Evolutionary conservation across 2,888 invertebrate species (phyloP).

Genomic region (Zeuzera pyrina): DNA sequence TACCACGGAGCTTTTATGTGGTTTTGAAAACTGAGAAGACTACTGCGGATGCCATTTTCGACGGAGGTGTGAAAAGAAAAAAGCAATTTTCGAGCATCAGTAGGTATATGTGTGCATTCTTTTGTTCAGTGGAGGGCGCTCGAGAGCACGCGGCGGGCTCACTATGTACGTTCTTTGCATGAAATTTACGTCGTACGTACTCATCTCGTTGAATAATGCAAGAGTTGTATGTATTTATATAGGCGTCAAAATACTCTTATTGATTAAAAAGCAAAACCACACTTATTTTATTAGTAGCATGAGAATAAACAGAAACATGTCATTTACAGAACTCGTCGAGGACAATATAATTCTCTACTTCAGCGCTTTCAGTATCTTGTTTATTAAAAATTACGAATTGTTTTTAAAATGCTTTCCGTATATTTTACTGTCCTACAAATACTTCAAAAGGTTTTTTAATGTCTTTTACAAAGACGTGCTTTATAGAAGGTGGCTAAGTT

Average conservation of each 20-base stretch:
- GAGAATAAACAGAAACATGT: neutral
- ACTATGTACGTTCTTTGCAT: too few relatives aligned
- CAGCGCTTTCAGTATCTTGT: too few relatives aligned
- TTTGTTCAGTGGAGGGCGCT: constrained; percentile 41
- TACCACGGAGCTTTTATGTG: constrained; percentile 25
- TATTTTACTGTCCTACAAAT: too few relatives aligned
- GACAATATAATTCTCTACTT: neutral
- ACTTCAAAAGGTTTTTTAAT: too few relatives aligned
- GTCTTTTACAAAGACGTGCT: too few relatives aligned
- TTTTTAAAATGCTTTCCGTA: too few relatives aligned
- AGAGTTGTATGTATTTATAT: too few relatives aligned
- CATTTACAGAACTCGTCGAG: neutral
- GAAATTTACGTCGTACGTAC: constrained; percentile 18
- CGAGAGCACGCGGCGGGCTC: constrained; percentile 25
- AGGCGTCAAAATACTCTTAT: too few relatives aligned
- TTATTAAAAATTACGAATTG: too few relatives aligned
- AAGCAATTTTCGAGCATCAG: constrained; percentile 38
- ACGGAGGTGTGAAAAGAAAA: constrained; percentile 38
- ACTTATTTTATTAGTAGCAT: too few relatives aligned
- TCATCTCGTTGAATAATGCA: too few relatives aligned
- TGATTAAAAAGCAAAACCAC: neutral
- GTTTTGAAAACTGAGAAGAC: constrained; percentile 39
- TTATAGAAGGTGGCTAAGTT: too few relatives aligned
- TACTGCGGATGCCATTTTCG: constrained; percentile 41
- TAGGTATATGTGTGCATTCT: constrained; percentile 40